Conservation (phyloP, 2,797 vertebrate species). For the Ptychobarbus kaznakovi region DNA sequence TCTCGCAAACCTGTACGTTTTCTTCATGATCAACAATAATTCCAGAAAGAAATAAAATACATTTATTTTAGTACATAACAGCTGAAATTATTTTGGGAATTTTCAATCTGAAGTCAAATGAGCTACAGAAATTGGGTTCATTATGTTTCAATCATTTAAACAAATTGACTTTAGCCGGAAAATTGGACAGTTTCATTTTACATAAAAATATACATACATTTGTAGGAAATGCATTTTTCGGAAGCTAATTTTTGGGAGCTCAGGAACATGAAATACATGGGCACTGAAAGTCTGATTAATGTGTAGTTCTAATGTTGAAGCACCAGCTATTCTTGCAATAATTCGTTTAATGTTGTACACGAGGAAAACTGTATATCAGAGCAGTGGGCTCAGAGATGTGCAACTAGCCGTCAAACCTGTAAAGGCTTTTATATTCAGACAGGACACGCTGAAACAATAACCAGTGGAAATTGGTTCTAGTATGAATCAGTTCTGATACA, state of each 20-base stretch:
- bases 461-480: background rate
- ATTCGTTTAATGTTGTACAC: background rate
- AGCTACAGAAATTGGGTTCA: slow-evolving; percentile 77
- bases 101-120: slow-evolving; percentile 70
- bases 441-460: background rate
- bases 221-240: slow-evolving; percentile 50
- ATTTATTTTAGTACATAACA: slow-evolving; percentile 55
- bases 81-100: slow-evolving; percentile 67
- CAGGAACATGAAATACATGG: background rate
- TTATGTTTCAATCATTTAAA: slow-evolving; percentile 81
- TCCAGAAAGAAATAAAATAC: slow-evolving; percentile 43
- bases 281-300: background rate
- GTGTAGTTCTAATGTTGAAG: slow-evolving; percentile 9
- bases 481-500: background rate
- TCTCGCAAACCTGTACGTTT: slow-evolving; percentile 50
- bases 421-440: background rate
- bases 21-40: slow-evolving; percentile 49
- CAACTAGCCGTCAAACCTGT: background rate
- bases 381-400: background rate
- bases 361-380: background rate
- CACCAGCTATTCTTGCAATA: background rate
- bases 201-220: slow-evolving; percentile 57
- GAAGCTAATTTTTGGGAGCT: background rate
- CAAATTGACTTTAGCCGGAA: slow-evolving; percentile 79
- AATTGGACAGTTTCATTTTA: slow-evolving; percentile 79